Percentiles rank a stretch among this genome's conserved stretches.
These are phyloP conservation scores for Bufo bufo DNA, from an alignment of 2,113 vertebrate genomes.

Conservation along the genomic window DNA sequence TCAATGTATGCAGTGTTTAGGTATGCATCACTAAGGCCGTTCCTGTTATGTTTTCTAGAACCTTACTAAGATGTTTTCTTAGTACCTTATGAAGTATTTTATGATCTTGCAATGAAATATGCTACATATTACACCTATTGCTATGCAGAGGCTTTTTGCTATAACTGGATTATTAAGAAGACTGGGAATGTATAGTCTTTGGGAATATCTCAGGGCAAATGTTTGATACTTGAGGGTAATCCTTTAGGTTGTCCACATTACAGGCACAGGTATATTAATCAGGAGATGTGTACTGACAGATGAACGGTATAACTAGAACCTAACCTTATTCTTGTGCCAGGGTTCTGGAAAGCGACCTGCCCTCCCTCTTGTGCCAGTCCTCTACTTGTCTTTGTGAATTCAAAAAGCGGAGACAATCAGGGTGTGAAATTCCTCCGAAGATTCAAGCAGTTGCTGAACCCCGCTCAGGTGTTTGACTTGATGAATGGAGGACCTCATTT, in stretches of 20 bases:
- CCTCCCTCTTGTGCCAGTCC: conserved; percentile 96
- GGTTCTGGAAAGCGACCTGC: conserved; percentile 98
- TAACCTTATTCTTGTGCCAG: conserved; percentile 68
- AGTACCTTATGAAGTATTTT: neutral
- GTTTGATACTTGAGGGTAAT: neutral
- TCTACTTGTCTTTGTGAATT: conserved; percentile 97
- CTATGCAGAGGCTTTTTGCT: neutral
- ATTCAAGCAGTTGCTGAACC: conserved; percentile 98
- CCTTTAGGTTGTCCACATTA: neutral
- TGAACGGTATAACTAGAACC: neutral
- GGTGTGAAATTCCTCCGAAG: conserved; percentile 97
- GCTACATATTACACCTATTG: neutral
- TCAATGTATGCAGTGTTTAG: conserved; percentile 5
- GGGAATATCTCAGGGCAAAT: neutral
- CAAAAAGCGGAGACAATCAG: conserved; percentile 99
- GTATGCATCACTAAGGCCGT: neutral
- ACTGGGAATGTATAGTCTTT: neutral
- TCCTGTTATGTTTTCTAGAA: neutral
- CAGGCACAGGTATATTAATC: neutral
- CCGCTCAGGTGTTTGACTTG: conserved; percentile 98
- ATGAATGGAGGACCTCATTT: conserved; percentile 97
- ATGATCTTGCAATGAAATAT: neutral
- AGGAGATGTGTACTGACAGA: neutral
- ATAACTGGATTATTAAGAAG: neutral
- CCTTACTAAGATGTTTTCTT: too few species aligned